Evolutionary conservation across 2,888 invertebrate species (phyloP).

Genomic region (Pristionchus arcanus): DNA sequence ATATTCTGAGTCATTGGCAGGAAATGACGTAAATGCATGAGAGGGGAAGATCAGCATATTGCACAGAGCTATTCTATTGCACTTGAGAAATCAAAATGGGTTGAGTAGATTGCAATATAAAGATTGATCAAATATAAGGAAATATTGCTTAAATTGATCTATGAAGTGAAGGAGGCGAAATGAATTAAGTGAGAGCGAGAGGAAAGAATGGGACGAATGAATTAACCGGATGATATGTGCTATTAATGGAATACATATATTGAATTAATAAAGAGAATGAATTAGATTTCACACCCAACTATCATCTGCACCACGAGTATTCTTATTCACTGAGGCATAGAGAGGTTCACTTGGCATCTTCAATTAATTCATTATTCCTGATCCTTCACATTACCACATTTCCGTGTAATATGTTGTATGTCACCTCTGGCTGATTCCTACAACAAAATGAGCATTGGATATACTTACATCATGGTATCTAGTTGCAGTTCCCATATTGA

Average conservation of each 20-base stretch:
- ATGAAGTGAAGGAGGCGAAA: neutral
- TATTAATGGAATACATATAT: neutral
- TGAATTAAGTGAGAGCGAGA: neutral
- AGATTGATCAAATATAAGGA: neutral
- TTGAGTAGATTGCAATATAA: neutral
- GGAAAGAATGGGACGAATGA: neutral
- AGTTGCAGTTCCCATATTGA: neutral
- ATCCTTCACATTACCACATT: too few relatives aligned
- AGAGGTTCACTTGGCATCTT: constrained; percentile 68
- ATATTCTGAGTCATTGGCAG: neutral
- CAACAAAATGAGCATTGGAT: neutral
- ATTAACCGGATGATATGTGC: neutral
- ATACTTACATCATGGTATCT: constrained; percentile 18
- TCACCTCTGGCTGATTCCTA: too few relatives aligned
- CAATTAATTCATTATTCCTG: neutral
- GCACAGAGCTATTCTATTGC: neutral
- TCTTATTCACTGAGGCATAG: constrained; percentile 77
- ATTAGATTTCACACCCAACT: constrained; percentile 71
- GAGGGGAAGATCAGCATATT: neutral
- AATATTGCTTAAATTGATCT: neutral
- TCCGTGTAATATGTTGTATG: too few relatives aligned
- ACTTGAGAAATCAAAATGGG: neutral
- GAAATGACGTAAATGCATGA: constrained; percentile 11
- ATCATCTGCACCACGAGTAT: constrained; percentile 67
- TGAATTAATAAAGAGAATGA: neutral